Conservation (phyloP, 2,113 vertebrate genomes). For the Vulpes vulpes region DNA sequence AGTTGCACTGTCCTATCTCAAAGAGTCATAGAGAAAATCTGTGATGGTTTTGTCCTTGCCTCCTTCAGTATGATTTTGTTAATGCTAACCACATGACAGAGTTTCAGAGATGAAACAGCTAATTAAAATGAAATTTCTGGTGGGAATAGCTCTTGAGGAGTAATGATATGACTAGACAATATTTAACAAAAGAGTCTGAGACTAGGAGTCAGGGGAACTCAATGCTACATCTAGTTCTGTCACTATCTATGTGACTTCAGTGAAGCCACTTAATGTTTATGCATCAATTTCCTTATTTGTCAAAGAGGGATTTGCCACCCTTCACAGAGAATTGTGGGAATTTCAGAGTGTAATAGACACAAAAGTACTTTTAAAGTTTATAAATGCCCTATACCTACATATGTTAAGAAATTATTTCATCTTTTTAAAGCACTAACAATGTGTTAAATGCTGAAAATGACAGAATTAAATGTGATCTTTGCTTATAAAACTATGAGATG, state of each 20-base stretch:
- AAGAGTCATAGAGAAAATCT: conserved; percentile 37
- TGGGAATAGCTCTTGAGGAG: conserved; percentile 32
- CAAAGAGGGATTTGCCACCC: conserved; percentile 5
- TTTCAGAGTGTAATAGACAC: neutral
- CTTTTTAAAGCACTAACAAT: conserved; percentile 8
- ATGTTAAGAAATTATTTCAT: conserved; percentile 4
- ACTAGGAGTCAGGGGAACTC: neutral
- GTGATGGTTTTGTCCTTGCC: neutral
- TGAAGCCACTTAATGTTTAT: conserved; percentile 37
- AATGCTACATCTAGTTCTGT: conserved; percentile 38
- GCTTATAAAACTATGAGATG: conserved; percentile 20
- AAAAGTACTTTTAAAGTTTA: conserved; percentile 7
- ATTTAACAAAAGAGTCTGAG: conserved; percentile 25
- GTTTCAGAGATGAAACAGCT: conserved; percentile 43
- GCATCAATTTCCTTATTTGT: conserved; percentile 57
- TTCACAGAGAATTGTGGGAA: neutral
- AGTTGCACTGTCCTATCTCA: neutral
- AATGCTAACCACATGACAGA: conserved; percentile 34
- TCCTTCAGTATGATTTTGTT: conserved; percentile 38
- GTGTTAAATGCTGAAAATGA: conserved; percentile 53
- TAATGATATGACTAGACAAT: conserved; percentile 17
- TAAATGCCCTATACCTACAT: neutral
- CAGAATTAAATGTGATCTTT: conserved; percentile 60
- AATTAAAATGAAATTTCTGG: conserved; percentile 59
- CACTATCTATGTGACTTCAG: neutral